Evolutionary conservation across 2,113 vertebrate genomes (phyloP).

Genomic region (Baryphthengus martii): DNA sequence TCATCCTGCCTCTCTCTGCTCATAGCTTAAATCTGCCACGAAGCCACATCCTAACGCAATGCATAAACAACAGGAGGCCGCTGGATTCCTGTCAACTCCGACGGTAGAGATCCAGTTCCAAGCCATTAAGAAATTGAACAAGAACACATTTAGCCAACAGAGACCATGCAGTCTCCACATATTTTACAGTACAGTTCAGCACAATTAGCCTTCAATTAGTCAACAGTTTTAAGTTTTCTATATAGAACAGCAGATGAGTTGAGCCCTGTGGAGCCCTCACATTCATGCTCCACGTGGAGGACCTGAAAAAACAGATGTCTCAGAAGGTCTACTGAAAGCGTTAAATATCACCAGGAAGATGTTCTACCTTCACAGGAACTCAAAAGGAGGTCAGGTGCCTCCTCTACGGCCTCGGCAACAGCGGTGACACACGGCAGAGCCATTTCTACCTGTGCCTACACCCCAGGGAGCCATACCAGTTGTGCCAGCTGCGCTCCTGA

Average conservation of each 20-base stretch:
- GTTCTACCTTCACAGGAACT: background rate
- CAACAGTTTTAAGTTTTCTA: background rate
- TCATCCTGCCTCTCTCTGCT: background rate
- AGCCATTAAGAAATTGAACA: background rate
- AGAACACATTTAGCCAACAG: background rate
- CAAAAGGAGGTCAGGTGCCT: background rate
- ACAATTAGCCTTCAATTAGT: background rate
- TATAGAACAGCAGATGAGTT: background rate
- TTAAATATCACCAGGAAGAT: background rate
- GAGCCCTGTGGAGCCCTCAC: background rate
- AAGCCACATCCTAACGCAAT: background rate
- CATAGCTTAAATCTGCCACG: background rate
- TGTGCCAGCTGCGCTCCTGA: background rate
- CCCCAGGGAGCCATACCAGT: background rate
- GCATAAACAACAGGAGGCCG: accelerated
- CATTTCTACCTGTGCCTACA: background rate
- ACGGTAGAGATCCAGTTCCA: background rate
- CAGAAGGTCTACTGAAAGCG: accelerated
- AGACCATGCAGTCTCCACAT: background rate
- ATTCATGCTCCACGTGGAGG: accelerated
- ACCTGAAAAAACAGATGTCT: background rate
- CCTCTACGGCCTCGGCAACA: accelerated
- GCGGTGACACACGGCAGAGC: background rate
- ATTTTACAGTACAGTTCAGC: background rate
- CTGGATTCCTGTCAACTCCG: background rate